Percentiles rank a stretch among this genome's conserved stretches.
phyloP scores from a whole-genome alignment of 1,140 invertebrate genomes.

The Bathynomus jamesi region DNA sequence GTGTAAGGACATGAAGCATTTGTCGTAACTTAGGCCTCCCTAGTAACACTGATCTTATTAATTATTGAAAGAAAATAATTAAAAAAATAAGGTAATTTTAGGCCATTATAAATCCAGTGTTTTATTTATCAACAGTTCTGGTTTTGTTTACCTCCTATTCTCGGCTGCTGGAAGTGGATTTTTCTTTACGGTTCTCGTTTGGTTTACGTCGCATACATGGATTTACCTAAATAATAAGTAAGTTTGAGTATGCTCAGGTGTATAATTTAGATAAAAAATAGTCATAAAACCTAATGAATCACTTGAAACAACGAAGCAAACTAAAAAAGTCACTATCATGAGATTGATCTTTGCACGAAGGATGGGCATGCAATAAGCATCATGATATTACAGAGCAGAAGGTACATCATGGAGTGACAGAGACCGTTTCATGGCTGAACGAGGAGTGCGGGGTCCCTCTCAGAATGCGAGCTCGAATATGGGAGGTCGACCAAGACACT shows the following conservation, averaged over 20 bases:
- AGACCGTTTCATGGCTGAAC: slow-evolving; percentile 20
- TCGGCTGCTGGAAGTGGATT: slow-evolving; percentile 75
- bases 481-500: slow-evolving; percentile 47
- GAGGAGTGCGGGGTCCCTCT: slow-evolving; percentile 23
- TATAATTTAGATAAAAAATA: too few species aligned
- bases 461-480: slow-evolving; percentile 19
- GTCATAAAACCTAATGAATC: too few species aligned
- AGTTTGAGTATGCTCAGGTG: too few species aligned
- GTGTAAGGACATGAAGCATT: slow-evolving; percentile 49
- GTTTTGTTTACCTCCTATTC: slow-evolving; percentile 71
- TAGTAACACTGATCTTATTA: not conserved
- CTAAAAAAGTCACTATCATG: too few species aligned
- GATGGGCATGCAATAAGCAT: too few species aligned
- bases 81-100: too few species aligned
- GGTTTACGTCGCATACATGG: slow-evolving; percentile 91
- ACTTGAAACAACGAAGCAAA: too few species aligned
- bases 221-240: slow-evolving; percentile 85
- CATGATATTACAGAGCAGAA: not conserved
- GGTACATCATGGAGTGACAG: not conserved
- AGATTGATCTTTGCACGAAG: too few species aligned
- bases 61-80: not conserved
- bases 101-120: too few species aligned
- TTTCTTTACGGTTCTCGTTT: slow-evolving; percentile 80
- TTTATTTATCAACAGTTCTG: slow-evolving; percentile 48
- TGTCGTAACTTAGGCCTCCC: not conserved